Base-by-base conservation (phyloP, 2,113 vertebrate genomes). In the Petrocephalus microphthalmus region DNA sequence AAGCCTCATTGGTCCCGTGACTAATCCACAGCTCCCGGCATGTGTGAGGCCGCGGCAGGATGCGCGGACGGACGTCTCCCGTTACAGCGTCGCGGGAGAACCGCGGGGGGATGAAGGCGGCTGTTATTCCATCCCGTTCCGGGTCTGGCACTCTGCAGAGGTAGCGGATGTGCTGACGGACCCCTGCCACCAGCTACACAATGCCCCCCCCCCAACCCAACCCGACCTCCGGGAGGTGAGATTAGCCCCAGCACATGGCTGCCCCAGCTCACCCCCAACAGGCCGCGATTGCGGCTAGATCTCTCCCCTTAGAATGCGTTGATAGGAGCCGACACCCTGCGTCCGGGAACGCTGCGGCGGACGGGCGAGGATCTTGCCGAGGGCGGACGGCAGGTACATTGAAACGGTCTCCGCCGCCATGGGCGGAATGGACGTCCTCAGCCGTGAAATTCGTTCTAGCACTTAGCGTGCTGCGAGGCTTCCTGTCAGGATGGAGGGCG, bases 1-100 rank as follows among this genome's bases (percentile, higher is more conserved):
- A 78, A 78, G 71, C 71, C 71, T 78, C 71, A 42, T 78, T 78
- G 33, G 33, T 78, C 71, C 71, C 71, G 17, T 78, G 71, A 78
- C 71, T 78, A 78, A 78, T 78, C 71, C 33, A 29, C 33, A 78
- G 29, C 33, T 42, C 71, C 71, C 71, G 6, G 71, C 71, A 42
- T 7, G 33, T 15, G 33, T 20, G 33, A 42, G 60, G 60, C 71
- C 6, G 33, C 71, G 42, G 71, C 5, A 33, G 42, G 71, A 78
- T 78, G 71, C 71, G 15, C 6, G 13, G 33, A 78, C 17, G 33
- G 42, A 15, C 33, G 33, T 78, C 60, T 78, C 71, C 42, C 33
- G 37, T 78, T 42, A 19, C 33, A 13, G 17, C 71, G 33, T 78
- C 15, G 71, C 15, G 37, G 71, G 71, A 78, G 71, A 78, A 42